Evolutionary conservation across 2,888 invertebrate species (phyloP).

Genomic region (Sisyra nigra): DNA sequence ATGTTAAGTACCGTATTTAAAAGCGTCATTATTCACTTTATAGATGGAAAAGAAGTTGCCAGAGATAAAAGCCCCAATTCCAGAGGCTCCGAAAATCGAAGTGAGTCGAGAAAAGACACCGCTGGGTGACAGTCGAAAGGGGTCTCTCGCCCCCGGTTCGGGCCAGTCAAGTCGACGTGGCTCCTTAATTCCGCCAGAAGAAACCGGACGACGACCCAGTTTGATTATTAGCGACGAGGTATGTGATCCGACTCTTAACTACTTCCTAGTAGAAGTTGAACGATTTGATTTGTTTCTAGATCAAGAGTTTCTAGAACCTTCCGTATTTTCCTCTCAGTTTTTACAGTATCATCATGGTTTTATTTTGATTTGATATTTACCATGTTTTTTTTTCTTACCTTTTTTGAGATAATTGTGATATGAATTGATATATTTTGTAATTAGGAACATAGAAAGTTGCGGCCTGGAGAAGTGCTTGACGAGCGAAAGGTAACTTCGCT

Average conservation of each 20-base stretch:
- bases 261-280: neutral
- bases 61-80: constrained; percentile 55
- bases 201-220: constrained; percentile 72
- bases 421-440: constrained; percentile 16
- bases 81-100: constrained; percentile 71
- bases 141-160: constrained; percentile 39
- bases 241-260: constrained; percentile 25
- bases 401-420: neutral
- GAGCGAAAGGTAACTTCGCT: constrained; percentile 72
- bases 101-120: constrained; percentile 69
- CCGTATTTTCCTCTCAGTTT: neutral
- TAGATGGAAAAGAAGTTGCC: constrained; percentile 32
- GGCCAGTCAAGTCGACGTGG: constrained; percentile 57
- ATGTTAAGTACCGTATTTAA: too few species aligned
- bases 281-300: neutral
- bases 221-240: constrained; percentile 92
- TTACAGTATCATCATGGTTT: neutral
- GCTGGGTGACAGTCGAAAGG: constrained; percentile 41
- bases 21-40: too few species aligned
- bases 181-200: constrained; percentile 78
- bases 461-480: constrained; percentile 85
- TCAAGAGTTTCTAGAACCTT: neutral
- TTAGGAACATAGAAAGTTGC: constrained; percentile 81
- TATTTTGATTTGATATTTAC: neutral
- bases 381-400: neutral